phyloP scores from a whole-genome alignment of 2,113 vertebrate species.

The Apteryx mantelli region DNA sequence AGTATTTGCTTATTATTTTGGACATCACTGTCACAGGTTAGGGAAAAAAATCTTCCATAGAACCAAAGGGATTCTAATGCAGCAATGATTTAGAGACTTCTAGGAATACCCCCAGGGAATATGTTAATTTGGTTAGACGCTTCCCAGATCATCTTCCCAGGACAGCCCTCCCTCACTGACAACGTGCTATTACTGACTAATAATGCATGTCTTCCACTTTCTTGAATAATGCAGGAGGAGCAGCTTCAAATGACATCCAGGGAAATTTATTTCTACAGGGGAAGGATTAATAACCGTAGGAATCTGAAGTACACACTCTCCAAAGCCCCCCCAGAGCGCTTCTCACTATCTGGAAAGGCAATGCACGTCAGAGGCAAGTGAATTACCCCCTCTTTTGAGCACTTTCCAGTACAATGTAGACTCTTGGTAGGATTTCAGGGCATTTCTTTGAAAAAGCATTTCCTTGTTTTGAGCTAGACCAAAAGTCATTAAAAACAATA shows the following conservation, averaged over 20 bases:
- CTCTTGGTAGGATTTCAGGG: background rate
- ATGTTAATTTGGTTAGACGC: background rate
- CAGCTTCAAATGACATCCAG: background rate
- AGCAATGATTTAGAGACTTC: background rate
- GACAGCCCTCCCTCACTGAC: background rate
- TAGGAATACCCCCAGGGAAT: background rate
- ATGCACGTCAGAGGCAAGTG: background rate
- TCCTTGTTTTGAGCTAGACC: background rate
- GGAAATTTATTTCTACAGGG: background rate
- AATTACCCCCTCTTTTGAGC: background rate
- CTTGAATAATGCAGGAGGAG: background rate
- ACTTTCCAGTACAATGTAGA: background rate
- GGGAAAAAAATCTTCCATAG: background rate
- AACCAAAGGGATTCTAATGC: background rate
- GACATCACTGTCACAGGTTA: background rate
- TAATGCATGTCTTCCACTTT: background rate
- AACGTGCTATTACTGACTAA: background rate
- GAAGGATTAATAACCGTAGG: background rate
- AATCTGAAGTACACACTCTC: background rate
- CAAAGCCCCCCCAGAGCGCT: background rate
- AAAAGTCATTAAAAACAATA: background rate
- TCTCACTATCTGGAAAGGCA: background rate
- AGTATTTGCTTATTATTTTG: background rate
- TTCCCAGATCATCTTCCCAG: background rate
- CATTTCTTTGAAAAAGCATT: background rate